Conservation (phyloP, 30 jellyfish, hydroid and myxozoan genomes). For the Turritopsis dohrnii region DNA sequence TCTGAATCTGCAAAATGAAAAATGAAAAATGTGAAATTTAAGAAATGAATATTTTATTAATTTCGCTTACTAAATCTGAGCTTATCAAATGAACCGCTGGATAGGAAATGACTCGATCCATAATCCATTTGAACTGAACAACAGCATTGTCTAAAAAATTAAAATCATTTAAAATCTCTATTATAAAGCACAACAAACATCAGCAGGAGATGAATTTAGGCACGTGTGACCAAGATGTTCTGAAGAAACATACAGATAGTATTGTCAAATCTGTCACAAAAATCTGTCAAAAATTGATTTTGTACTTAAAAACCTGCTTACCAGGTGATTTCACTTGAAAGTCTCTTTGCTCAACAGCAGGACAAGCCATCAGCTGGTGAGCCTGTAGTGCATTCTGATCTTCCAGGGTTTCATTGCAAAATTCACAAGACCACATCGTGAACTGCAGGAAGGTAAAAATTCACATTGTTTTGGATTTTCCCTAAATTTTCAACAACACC, state of each 20-base stretch:
- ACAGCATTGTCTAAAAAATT: not conserved
- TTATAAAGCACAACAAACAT: too few species aligned
- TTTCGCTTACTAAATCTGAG: constrained; percentile 10
- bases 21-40: too few species aligned
- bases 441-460: too few species aligned
- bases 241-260: too few species aligned
- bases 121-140: not conserved
- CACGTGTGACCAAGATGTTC: too few species aligned
- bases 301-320: not conserved
- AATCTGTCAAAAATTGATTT: too few species aligned
- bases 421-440: constrained; percentile 1
- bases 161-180: not conserved
- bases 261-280: too few species aligned
- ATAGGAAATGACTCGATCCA: not conserved
- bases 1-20: too few species aligned
- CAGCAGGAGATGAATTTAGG: too few species aligned
- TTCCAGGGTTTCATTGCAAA: not conserved
- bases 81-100: not conserved
- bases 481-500: not conserved
- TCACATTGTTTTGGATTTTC: not conserved
- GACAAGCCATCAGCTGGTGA: constrained; percentile 18
- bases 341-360: constrained; percentile 13
- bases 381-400: constrained; percentile 8
- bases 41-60: too few species aligned
- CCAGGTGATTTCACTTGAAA: constrained; percentile 8